Evolutionary conservation across 2,888 invertebrate genomes (phyloP).

Genomic region (Stenoptilia bipunctidactyla): DNA sequence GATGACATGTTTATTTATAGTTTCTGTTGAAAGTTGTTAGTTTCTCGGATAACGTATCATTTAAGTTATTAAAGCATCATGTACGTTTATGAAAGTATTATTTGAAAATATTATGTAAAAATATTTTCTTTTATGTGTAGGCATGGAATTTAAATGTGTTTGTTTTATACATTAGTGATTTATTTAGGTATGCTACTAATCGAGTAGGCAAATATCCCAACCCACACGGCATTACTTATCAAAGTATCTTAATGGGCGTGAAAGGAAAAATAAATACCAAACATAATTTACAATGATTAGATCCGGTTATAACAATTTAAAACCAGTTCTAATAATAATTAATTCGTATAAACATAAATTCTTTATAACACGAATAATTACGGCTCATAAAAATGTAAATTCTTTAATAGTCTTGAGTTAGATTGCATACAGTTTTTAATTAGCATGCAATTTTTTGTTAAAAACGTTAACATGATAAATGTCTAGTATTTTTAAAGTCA

Average conservation of each 20-base stretch:
- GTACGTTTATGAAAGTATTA: too few relatives aligned
- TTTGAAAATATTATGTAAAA: too few relatives aligned
- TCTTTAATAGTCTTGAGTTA: slow-evolving; percentile 8
- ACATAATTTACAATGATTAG: slow-evolving; percentile 33
- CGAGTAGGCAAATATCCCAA: too few relatives aligned
- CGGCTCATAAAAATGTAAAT: slow-evolving; percentile 14
- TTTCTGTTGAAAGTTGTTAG: too few relatives aligned
- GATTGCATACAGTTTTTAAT: slow-evolving; percentile 8
- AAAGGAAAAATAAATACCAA: slow-evolving; percentile 30
- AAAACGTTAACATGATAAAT: neutral
- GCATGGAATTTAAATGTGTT: too few relatives aligned
- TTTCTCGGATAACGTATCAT: too few relatives aligned
- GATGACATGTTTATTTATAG: too few relatives aligned
- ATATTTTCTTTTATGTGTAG: too few relatives aligned
- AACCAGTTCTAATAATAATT: neutral
- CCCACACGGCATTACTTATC: neutral
- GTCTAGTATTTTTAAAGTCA: slow-evolving; percentile 17
- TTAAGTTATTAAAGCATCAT: too few relatives aligned
- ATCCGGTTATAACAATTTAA: slow-evolving; percentile 23
- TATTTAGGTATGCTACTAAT: too few relatives aligned
- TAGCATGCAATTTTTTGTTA: slow-evolving; percentile 9
- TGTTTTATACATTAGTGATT: too few relatives aligned
- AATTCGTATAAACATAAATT: neutral
- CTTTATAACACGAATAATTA: neutral
- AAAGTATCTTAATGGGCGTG: slow-evolving; percentile 24